Evolutionary conservation across 2,113 vertebrate genomes (phyloP).

Genomic region (Orthonyx spaldingii): DNA sequence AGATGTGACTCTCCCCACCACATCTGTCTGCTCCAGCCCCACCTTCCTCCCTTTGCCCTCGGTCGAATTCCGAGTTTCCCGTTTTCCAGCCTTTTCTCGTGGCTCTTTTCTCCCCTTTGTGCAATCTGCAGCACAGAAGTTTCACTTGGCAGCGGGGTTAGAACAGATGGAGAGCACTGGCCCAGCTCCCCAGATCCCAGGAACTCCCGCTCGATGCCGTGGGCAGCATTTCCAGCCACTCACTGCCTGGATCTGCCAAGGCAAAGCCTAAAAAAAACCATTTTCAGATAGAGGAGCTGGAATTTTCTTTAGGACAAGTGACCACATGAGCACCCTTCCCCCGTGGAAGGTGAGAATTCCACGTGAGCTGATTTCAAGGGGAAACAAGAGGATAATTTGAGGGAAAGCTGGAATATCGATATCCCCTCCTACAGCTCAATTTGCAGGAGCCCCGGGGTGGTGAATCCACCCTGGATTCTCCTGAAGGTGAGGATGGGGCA

Average conservation of each 20-base stretch:
- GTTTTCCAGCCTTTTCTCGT: neutral
- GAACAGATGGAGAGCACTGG: conserved; percentile 48
- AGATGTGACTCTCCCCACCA: neutral
- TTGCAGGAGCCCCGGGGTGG: fast-evolving
- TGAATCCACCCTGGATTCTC: neutral
- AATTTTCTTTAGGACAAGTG: neutral
- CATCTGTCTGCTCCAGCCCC: neutral
- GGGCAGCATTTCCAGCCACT: conserved; percentile 32
- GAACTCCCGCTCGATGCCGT: neutral
- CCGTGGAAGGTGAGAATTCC: neutral
- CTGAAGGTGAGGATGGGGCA: neutral
- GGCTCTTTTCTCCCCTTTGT: neutral
- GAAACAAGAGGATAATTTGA: neutral
- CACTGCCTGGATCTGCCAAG: neutral
- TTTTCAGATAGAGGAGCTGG: neutral
- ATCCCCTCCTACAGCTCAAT: neutral
- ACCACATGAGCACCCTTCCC: neutral
- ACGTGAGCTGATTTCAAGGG: neutral
- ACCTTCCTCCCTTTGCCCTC: neutral
- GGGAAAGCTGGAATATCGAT: neutral
- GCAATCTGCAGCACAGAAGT: conserved; percentile 13
- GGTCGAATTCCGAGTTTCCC: neutral
- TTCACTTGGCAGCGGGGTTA: neutral
- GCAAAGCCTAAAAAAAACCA: neutral
- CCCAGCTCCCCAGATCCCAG: conserved; percentile 26